Conservation (phyloP, 2,113 vertebrate species). For the Setophaga coronata region DNA sequence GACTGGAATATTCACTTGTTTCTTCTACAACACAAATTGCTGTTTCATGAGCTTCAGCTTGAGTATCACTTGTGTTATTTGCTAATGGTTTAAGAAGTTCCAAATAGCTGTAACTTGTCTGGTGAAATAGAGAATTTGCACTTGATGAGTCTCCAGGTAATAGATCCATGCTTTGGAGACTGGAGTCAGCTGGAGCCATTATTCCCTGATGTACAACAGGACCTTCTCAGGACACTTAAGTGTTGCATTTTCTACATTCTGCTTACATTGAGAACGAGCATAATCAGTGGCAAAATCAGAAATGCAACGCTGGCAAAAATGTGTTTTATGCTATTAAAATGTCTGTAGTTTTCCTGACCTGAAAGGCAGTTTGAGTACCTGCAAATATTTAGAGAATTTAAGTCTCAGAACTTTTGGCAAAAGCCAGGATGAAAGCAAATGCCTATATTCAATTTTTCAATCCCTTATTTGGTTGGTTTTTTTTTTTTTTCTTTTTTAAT, state of each 20-base stretch:
- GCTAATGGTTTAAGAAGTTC: not conserved
- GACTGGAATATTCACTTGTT: not conserved
- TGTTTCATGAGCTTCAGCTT: not conserved
- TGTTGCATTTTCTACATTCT: not conserved
- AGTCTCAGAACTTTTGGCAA: not conserved
- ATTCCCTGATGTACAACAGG: not conserved
- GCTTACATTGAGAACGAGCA: fast-evolving
- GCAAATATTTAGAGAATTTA: not conserved
- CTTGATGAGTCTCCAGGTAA: not conserved
- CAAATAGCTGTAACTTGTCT: not conserved
- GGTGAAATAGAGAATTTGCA: not conserved
- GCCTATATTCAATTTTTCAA: not conserved
- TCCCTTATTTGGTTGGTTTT: not conserved
- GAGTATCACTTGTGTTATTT: not conserved
- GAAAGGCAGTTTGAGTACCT: not conserved
- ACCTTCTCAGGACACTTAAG: not conserved
- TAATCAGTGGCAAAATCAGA: not conserved
- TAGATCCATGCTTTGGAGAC: not conserved
- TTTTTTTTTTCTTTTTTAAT: not conserved
- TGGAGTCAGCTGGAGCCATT: not conserved
- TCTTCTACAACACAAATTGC: not conserved
- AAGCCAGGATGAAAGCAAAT: not conserved
- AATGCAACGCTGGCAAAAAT: not conserved
- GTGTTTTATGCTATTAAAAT: not conserved
- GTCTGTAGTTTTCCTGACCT: not conserved